Base-by-base conservation (phyloP, 2,797 vertebrate species). In the Petrocephalus sullivani region DNA sequence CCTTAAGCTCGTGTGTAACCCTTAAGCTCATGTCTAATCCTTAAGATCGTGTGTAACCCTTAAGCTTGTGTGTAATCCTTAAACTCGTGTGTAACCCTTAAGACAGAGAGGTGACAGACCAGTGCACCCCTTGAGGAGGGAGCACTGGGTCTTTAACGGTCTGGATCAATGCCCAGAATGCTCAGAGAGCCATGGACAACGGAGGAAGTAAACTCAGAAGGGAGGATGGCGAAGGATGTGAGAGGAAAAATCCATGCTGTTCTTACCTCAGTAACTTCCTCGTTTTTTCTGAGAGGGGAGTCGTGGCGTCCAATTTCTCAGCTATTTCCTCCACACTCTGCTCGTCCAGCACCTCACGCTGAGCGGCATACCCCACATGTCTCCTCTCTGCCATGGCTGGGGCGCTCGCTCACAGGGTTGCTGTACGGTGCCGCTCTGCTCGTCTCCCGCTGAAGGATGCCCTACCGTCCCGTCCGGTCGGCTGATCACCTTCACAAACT, bases 281-380 rank as follows among this genome's bases (percentile, higher is more conserved):
- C 71, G 96, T 1, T 83, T 93, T 95, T 21, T 94, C 90, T 1
- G 14, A 5, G 4, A 94, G 7, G 61, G 95, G 87, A 14, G 90
- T 51, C 53, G 91, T 92, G 21, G 87, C 58, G 4, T 92, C 57
- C 0, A 90, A 91, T 87, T 93, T 95, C 86, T 93, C 89, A 3
- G 93, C 95, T 67, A 95, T 37, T 46, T 93, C 88, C 9, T 96
- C 95, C 89, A 96, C 90, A 0, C 53, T 56, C 3, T 12, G 90
- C 91, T 96, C 95, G 60, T 96, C 93, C 92, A 96, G 91, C 85
- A 96, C 87, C 0, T 94, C 90, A 87, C 95, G 93, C 56, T 94
- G 67, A 82, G 96, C 28, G 0, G 41, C 91, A 91, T 96, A 95
- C 58, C 87, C 85, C 87, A 33, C 28, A 1, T 84, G 85, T 16